phyloP scores from a whole-genome alignment of 2,888 invertebrate genomes.

The Thymelicus lineola region DNA sequence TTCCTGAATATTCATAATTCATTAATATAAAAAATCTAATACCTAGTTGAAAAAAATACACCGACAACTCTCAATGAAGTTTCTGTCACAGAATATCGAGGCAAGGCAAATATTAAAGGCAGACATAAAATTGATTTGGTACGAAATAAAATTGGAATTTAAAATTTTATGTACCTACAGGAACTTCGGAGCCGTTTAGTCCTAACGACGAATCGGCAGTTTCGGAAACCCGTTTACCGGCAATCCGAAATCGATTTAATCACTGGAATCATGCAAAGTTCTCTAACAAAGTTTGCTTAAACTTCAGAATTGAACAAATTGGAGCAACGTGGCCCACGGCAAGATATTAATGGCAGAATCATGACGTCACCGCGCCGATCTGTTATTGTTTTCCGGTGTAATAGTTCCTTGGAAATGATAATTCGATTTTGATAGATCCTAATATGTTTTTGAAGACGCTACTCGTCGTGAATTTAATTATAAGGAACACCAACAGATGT shows the following conservation, averaged over 20 bases:
- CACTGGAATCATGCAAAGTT: slow-evolving; percentile 81
- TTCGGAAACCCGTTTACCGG: slow-evolving; percentile 73
- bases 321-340: slow-evolving; percentile 76
- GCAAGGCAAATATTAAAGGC: slow-evolving; percentile 32
- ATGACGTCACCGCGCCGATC: slow-evolving; percentile 59
- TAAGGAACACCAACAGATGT: too few species aligned
- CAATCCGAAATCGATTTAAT: slow-evolving; percentile 83
- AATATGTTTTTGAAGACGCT: not conserved
- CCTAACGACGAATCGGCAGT: slow-evolving; percentile 78
- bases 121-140: slow-evolving; percentile 49
- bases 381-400: slow-evolving; percentile 57
- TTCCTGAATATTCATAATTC: not conserved
- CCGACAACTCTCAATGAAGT: slow-evolving; percentile 11
- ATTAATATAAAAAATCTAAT: too few species aligned
- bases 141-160: slow-evolving; percentile 53
- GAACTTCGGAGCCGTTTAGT: slow-evolving; percentile 59
- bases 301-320: slow-evolving; percentile 81
- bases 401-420: slow-evolving; percentile 14
- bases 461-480: not conserved
- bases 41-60: not conserved
- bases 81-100: slow-evolving; percentile 28
- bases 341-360: slow-evolving; percentile 77
- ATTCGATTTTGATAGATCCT: not conserved
- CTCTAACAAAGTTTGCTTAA: slow-evolving; percentile 75
- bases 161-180: slow-evolving; percentile 71